These are phyloP conservation scores for Antennarius striatus DNA, from an alignment of 2,113 vertebrate genomes.

Conservation along the genomic window DNA sequence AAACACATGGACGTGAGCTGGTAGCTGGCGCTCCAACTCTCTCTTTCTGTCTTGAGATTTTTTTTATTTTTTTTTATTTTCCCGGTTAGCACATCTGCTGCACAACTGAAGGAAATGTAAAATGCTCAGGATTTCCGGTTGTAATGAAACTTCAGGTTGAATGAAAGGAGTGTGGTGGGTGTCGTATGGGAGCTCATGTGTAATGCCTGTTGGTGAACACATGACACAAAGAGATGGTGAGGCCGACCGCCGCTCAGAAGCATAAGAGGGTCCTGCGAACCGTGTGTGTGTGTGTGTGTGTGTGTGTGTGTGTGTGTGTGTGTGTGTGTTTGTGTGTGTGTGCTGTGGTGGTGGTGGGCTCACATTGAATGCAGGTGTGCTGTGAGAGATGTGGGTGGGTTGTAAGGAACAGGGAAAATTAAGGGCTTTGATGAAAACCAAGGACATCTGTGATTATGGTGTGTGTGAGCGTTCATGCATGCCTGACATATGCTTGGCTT, in stretches of 20 bases:
- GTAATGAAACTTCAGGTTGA: conserved; percentile 69
- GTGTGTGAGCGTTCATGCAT: conserved; percentile 42
- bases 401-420: conserved; percentile 63
- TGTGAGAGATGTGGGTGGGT: conserved; percentile 39
- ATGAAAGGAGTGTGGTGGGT: conserved; percentile 55
- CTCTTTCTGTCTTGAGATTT: conserved; percentile 10
- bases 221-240: conserved; percentile 45
- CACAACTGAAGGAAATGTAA: conserved; percentile 75
- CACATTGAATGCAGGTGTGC: conserved; percentile 74
- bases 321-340: conserved; percentile 12
- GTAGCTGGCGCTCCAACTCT: conserved; percentile 29
- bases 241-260: conserved; percentile 35
- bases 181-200: conserved; percentile 54
- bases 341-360: conserved; percentile 49
- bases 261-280: conserved; percentile 41
- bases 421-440: conserved; percentile 68
- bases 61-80: conserved; percentile 24
- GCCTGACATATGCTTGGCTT: not conserved
- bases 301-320: conserved; percentile 40
- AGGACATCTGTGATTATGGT: conserved; percentile 69
- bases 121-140: conserved; percentile 79
- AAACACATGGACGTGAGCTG: conserved; percentile 47
- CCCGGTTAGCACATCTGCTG: conserved; percentile 71
- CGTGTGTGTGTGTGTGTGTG: conserved; percentile 26
- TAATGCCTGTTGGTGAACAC: conserved; percentile 55